phyloP scores from a whole-genome alignment of 2,888 invertebrate genomes.

The Branchellion lobata region DNA sequence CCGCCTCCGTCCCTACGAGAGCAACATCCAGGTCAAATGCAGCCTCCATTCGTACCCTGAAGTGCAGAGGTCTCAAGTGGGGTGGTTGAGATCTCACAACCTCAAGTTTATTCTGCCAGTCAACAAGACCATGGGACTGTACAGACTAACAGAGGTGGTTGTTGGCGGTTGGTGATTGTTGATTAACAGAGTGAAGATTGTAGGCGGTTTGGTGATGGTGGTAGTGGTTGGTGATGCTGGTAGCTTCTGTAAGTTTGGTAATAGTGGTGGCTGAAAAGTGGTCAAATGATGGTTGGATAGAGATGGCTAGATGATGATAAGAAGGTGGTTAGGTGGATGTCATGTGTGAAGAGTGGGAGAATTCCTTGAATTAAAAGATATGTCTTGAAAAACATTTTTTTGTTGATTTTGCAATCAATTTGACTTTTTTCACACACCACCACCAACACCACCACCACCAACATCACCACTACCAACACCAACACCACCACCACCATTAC shows the following conservation, averaged over 20 bases:
- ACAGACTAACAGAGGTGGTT: constrained; percentile 6
- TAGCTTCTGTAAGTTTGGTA: constrained; percentile 1
- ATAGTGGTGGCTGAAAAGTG: no score
- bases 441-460: no score
- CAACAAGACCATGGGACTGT: constrained; percentile 9
- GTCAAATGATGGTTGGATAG: no score
- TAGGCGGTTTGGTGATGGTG: constrained; percentile 16
- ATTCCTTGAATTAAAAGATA: no score
- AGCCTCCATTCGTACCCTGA: constrained; percentile 1
- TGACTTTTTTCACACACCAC: no score
- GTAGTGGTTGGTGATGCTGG: constrained; percentile 19
- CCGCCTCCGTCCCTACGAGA: not conserved
- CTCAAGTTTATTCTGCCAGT: constrained; percentile 10
- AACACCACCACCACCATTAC: no score
- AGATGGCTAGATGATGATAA: no score
- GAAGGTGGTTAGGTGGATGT: no score
- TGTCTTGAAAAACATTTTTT: no score
- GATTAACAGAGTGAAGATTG: not conserved
- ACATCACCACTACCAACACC: no score
- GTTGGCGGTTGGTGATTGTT: not conserved
- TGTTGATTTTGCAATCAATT: no score
- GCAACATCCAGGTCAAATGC: constrained; percentile 13
- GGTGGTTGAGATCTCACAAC: not conserved
- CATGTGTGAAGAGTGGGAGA: no score
- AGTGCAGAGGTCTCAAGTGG: not conserved